Conservation (phyloP, 2,888 invertebrate species). For the Chromoteleia sp. region DNA sequence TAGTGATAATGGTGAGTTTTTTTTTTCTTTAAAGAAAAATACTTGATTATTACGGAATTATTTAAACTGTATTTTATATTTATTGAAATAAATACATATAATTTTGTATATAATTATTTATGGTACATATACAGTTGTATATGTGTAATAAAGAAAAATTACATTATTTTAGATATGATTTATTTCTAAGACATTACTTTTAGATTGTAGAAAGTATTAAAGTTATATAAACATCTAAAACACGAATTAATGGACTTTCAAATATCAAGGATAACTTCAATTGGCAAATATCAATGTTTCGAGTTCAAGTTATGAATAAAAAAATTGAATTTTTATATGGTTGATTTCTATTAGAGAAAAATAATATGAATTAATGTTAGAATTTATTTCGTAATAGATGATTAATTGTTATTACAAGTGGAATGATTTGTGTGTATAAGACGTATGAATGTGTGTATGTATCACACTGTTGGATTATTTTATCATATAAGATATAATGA, state of each 20-base stretch:
- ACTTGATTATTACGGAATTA: too few species aligned
- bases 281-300: slow-evolving; percentile 17
- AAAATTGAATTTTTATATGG: background rate
- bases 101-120: too few species aligned
- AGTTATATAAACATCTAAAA: slow-evolving; percentile 35
- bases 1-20: slow-evolving; percentile 93
- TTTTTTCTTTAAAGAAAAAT: too few species aligned
- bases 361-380: slow-evolving; percentile 19
- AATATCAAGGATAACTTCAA: slow-evolving; percentile 48
- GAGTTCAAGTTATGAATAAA: slow-evolving; percentile 7
- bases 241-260: slow-evolving; percentile 49
- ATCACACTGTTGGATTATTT: background rate
- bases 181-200: slow-evolving; percentile 65
- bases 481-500: too few species aligned
- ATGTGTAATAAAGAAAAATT: too few species aligned
- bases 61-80: too few species aligned
- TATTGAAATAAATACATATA: too few species aligned
- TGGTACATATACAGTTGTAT: too few species aligned
- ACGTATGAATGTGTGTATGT: slow-evolving; percentile 2
- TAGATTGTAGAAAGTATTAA: slow-evolving; percentile 4
- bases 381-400: slow-evolving; percentile 20
- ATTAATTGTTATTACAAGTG: slow-evolving; percentile 2
- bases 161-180: too few species aligned
- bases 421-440: background rate
- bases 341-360: slow-evolving; percentile 5